Conservation (phyloP, 2,113 vertebrate genomes). For the Lampris incognitus region DNA sequence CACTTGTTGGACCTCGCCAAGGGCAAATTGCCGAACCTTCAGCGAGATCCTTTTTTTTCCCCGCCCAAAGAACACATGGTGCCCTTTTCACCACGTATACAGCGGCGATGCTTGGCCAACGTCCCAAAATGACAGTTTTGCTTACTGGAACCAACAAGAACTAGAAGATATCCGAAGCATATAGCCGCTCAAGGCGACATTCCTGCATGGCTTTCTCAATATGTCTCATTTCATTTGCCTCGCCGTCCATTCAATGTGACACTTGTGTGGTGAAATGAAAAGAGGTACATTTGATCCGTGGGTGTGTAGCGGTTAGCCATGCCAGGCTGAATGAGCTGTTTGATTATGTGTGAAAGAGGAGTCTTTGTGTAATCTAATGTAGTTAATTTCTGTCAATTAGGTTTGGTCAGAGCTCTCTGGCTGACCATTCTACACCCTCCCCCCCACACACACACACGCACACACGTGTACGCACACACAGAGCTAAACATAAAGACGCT, state of each 20-base stretch:
- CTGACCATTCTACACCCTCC: no score
- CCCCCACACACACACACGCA: not conserved
- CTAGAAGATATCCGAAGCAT: not conserved
- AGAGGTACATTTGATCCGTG: not conserved
- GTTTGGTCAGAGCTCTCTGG: not conserved
- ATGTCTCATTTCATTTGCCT: not conserved
- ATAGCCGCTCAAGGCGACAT: not conserved
- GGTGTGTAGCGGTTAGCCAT: not conserved
- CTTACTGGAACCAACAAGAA: not conserved
- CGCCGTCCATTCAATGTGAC: slow-evolving; percentile 11
- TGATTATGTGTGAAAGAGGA: slow-evolving; percentile 19
- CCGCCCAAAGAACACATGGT: not conserved
- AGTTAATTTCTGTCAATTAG: slow-evolving; percentile 1
- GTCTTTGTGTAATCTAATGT: not conserved
- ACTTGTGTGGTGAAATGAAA: not conserved
- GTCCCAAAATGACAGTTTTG: not conserved
- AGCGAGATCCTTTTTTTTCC: slow-evolving; percentile 20
- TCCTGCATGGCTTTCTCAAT: not conserved
- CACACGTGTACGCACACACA: not conserved
- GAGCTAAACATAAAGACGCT: no score
- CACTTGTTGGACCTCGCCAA: slow-evolving; percentile 1
- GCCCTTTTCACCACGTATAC: not conserved
- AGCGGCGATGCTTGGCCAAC: not conserved
- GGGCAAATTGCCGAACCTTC: slow-evolving; percentile 14
- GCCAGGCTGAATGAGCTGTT: not conserved